Conservation (phyloP, 2,888 invertebrate species). For the Proisotoma minuta region DNA sequence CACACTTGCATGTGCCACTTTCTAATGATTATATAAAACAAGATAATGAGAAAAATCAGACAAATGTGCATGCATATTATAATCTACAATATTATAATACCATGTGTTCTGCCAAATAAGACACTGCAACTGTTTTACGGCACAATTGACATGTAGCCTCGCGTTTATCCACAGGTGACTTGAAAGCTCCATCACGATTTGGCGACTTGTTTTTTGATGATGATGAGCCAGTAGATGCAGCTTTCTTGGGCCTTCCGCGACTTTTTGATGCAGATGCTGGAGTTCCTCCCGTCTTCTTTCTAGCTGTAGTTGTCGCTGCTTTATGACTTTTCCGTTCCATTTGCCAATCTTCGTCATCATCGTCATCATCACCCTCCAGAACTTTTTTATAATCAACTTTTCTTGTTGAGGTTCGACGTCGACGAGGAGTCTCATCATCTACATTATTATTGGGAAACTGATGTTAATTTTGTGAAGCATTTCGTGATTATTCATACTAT, state of each 20-base stretch:
- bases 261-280: neutral
- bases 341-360: slow-evolving; percentile 9
- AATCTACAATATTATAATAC: too few relatives aligned
- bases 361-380: slow-evolving; percentile 9
- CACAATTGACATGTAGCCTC: slow-evolving; percentile 8
- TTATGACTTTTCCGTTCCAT: neutral
- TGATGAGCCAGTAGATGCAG: neutral
- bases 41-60: too few relatives aligned
- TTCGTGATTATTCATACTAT: too few relatives aligned
- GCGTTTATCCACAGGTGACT: slow-evolving; percentile 8
- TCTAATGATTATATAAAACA: too few relatives aligned
- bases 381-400: slow-evolving; percentile 18
- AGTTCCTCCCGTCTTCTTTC: slow-evolving; percentile 2
- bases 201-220: too few relatives aligned
- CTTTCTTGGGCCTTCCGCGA: slow-evolving; percentile 8
- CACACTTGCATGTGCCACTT: slow-evolving; percentile 12
- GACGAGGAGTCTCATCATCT: neutral
- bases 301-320: neutral
- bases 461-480: too few relatives aligned
- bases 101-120: slow-evolving; percentile 12
- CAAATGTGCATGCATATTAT: too few relatives aligned
- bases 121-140: neutral
- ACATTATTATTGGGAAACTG: too few relatives aligned
- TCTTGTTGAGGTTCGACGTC: neutral
- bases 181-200: slow-evolving; percentile 3